Evolutionary conservation across 2,888 invertebrate genomes (phyloP), one percentile per base, ranked within the genome.

Genomic region (Mellilla xanthometata): DNA sequence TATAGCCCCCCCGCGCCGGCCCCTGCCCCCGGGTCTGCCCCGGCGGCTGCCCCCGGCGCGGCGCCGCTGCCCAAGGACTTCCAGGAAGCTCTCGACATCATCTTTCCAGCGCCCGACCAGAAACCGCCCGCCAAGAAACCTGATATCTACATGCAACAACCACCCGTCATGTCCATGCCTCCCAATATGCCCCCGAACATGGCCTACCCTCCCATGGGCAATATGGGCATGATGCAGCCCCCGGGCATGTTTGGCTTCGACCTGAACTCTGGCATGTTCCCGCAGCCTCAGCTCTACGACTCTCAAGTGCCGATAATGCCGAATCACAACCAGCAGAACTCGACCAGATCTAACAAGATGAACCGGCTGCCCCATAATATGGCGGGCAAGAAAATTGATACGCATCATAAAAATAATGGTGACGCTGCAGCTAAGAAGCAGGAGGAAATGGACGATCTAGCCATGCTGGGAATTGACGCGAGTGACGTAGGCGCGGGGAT

Each of bases 381-480:
- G 3, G 15, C 35, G 8, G 5, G 6, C 13, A 19, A 11, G 11
- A 28, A 28, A 15, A 6, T 1, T 7, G 12, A 35, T n/a, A 27
- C 33, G 23, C 30, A 22, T 9, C 31, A 48, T 26, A 56, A 49
- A 6, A 60, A 64, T 5, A 68, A 64, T 6, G 64, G 58, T 0
- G 54, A 53, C 3, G 28, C 49, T 4, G 54, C 59, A 0, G 60
- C 55, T 0, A 72, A 71, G 76, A 85, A 87, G 79, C 89, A 71
- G 76, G 90, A 81, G 68, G 94, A 91, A 62, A 79, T 90, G 60
- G 95, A 95, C 45, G 96, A 97, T 62, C 78, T 96, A 47, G 95
- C 95, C 2, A 93, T 97, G 94, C 86, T 97, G 38, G 97, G 97
- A 0, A 96, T 96, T 36, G 96, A 96, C 68, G 95, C 94, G 4